Percentiles rank a stretch among this genome's conserved stretches.
Evolutionary conservation across 2,797 vertebrate species (phyloP).

Genomic region (Xiphorhynchus erythropygius): DNA sequence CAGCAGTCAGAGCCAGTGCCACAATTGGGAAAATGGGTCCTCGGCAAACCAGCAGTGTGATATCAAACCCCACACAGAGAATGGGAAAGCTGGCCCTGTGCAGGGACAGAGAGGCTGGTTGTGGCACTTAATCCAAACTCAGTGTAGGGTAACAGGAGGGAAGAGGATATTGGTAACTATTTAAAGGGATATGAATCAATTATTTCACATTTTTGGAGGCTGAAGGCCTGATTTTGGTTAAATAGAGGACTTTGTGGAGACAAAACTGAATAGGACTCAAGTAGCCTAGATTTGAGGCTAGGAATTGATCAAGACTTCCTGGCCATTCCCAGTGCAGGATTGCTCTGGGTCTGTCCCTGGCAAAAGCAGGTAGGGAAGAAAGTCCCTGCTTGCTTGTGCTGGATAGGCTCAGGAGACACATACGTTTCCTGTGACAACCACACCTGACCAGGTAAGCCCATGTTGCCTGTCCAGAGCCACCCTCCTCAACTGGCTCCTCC

Average conservation of each 20-base stretch:
- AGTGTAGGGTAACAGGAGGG: neutral
- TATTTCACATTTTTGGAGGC: neutral
- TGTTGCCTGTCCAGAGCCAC: neutral
- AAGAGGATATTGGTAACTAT: neutral
- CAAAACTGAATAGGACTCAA: neutral
- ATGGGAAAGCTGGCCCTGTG: neutral
- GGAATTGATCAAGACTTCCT: neutral
- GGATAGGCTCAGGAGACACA: neutral
- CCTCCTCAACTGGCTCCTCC: accelerated
- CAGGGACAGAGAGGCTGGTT: neutral
- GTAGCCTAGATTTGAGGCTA: neutral
- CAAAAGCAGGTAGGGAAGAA: neutral
- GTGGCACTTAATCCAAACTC: neutral
- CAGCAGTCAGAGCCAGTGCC: neutral
- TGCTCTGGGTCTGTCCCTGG: neutral
- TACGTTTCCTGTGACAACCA: neutral
- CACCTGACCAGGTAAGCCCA: neutral
- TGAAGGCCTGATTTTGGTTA: neutral
- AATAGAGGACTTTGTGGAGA: neutral
- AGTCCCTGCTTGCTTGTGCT: neutral
- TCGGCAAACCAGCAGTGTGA: neutral
- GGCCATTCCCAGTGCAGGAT: neutral
- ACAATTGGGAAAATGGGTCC: neutral
- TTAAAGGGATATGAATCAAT: neutral
- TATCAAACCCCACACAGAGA: accelerated